phyloP scores from a whole-genome alignment of 2,888 invertebrate genomes.

The Trachelus iudaicus region DNA sequence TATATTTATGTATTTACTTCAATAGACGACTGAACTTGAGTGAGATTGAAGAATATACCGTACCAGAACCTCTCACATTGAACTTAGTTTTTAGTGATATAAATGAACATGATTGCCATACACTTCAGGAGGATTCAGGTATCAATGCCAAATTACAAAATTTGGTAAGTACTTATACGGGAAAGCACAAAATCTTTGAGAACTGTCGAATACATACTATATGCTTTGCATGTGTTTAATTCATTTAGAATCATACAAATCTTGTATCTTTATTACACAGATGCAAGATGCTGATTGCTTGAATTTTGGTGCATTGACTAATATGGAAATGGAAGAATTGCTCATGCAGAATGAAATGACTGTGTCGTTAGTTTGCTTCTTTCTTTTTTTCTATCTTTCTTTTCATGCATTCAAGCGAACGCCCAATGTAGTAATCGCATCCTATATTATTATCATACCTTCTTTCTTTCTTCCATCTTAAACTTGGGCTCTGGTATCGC shows the following conservation, averaged over 20 bases:
- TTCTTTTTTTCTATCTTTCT: background rate
- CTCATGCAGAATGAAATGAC: background rate
- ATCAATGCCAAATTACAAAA: background rate
- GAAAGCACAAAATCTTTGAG: background rate
- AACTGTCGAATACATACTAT: background rate
- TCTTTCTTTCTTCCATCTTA: background rate
- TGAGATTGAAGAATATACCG: background rate
- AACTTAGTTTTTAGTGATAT: background rate
- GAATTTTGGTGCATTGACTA: conserved; percentile 31
- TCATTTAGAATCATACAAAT: background rate
- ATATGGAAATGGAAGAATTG: conserved; percentile 17
- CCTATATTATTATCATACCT: background rate
- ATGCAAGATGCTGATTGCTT: conserved; percentile 4
- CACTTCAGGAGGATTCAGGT: background rate
- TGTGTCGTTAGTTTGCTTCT: background rate
- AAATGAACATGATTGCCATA: background rate
- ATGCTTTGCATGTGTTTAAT: background rate
- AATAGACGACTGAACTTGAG: background rate
- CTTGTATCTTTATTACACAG: background rate
- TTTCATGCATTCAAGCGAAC: background rate
- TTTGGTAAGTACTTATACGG: background rate
- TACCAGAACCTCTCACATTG: background rate
- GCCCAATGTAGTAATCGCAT: background rate
- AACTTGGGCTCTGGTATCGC: background rate
- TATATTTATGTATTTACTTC: background rate